These are phyloP conservation scores for Notodonta dromedarius DNA, from an alignment of 2,888 invertebrate species.

Conservation along the genomic window DNA sequence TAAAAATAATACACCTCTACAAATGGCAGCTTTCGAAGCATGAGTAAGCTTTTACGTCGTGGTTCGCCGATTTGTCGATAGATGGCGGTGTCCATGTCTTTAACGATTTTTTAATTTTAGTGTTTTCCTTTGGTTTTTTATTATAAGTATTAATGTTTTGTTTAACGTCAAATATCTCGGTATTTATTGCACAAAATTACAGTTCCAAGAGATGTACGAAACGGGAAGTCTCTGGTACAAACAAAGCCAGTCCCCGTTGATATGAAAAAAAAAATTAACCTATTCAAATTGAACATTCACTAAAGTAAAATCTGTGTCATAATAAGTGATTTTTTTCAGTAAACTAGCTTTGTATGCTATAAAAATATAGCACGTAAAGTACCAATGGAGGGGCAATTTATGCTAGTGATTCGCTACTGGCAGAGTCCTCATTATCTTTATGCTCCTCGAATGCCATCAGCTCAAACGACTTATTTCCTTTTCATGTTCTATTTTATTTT, in stretches of 20 bases:
- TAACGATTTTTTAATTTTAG: not conserved
- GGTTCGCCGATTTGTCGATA: slow-evolving; percentile 26
- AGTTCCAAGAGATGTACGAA: no score
- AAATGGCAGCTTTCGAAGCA: slow-evolving; percentile 16
- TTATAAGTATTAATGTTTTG: not conserved
- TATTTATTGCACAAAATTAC: no score
- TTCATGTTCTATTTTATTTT: not conserved
- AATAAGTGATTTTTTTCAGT: no score
- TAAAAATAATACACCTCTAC: not conserved
- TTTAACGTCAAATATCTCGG: not conserved
- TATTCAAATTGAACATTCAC: no score
- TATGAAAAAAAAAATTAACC: no score
- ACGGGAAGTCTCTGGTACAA: no score
- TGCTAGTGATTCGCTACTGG: slow-evolving; percentile 32
- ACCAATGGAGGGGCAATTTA: slow-evolving; percentile 22
- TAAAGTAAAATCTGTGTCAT: no score
- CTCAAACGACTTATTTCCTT: no score
- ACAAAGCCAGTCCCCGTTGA: no score
- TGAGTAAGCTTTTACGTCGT: slow-evolving; percentile 11
- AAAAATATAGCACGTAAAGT: no score
- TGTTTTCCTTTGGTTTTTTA: not conserved
- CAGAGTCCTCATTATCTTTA: slow-evolving; percentile 32
- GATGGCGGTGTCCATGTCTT: slow-evolving; percentile 35
- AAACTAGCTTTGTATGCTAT: no score
- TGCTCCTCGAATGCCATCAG: no score